These are phyloP conservation scores for Aphelenchoides fujianensis DNA, from an alignment of 1,140 invertebrate species.

Conservation along the genomic window DNA sequence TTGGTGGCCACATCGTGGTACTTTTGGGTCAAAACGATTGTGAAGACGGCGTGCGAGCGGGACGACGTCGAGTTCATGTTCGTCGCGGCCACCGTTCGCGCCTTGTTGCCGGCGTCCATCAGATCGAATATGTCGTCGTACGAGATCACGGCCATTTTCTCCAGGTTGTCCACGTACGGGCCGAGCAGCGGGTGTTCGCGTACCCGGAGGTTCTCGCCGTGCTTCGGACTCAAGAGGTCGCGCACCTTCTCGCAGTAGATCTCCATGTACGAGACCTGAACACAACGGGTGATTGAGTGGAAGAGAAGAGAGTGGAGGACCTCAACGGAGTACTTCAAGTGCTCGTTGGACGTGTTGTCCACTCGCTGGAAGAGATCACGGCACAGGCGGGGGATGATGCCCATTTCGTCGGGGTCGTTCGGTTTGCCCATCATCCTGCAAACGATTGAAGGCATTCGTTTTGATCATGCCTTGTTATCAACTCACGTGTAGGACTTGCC, in stretches of 20 bases:
- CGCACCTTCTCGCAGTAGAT: slow-evolving; percentile 98
- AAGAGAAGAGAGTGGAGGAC: no score
- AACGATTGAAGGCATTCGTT: slow-evolving; percentile 59
- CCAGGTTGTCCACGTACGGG: slow-evolving; percentile 96
- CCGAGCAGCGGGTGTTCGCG: slow-evolving; percentile 93
- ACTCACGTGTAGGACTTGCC: slow-evolving; percentile 74
- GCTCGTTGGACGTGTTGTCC: slow-evolving; percentile 47
- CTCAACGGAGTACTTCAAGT: slow-evolving; percentile 63
- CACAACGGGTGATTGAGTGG: no score
- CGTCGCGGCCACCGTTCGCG: slow-evolving; percentile 92
- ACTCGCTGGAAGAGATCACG: slow-evolving; percentile 90
- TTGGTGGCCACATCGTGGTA: slow-evolving; percentile 73
- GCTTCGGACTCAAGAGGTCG: slow-evolving; percentile 94
- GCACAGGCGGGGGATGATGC: slow-evolving; percentile 95
- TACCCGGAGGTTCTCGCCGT: slow-evolving; percentile 87
- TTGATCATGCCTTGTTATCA: no score
- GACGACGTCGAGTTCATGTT: slow-evolving; percentile 99
- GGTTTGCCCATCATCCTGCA: slow-evolving; percentile 99
- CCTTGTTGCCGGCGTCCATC: slow-evolving; percentile 77
- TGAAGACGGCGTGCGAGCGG: slow-evolving; percentile 97
- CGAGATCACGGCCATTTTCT: slow-evolving; percentile 91
- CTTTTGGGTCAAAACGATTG: slow-evolving; percentile 96
- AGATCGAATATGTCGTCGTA: slow-evolving; percentile 95
- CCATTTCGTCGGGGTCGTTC: slow-evolving; percentile 86
- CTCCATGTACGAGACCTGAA: slow-evolving; percentile 95